Base-by-base conservation (phyloP, 2,113 vertebrate genomes). In the Lutjanus erythropterus region DNA sequence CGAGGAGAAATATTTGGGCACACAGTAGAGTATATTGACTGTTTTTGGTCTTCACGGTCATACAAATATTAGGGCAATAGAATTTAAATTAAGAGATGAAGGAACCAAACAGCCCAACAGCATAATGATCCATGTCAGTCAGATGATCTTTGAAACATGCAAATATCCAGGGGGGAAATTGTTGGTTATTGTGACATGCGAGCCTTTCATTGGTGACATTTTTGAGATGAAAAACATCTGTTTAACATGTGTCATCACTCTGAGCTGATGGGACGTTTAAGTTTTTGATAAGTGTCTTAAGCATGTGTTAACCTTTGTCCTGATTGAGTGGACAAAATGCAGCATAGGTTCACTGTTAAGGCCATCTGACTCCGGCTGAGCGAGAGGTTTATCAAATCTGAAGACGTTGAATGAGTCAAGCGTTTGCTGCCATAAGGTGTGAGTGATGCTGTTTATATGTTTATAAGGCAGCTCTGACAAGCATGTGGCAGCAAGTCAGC, bases 331-430 rank as follows among this genome's bases (percentile, higher is more conserved):
- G 29, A 58, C 44, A 37, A 8, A 50, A 15, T 16, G 14, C 53
- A 64, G 21, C 44, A n/a, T n/a, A n/a, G n/a, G n/a, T n/a, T n/a
- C n/a, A n/a, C n/a, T n/a, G n/a, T n/a, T n/a, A n/a, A 4, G n/a
- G 47, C 29, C 25, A 0, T 37, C 49, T 62, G 80, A 71, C 66
- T 56, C 44, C 27, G 42, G 52, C 16, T n/a, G 23, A 58, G 60
- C 2, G 2, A 67, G 60, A 56, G 70, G 56, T 73, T 76, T 78
- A 61, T 64, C 60, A 23, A 4, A 6, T 62, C 50, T 25, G 2
- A 71, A 83, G 74, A 81, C 41, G 80, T 18, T 49, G 47, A 23
- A 68, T 75, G 81, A 88, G 71, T 80, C 71, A 73, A 55, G 42
- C 6, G 1, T n/a, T 44, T 47, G 29, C 60, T 60, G 44, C 65